Base-by-base conservation (phyloP, 53 echinoderm and acorn worm species). In the Zoroaster sp. region DNA sequence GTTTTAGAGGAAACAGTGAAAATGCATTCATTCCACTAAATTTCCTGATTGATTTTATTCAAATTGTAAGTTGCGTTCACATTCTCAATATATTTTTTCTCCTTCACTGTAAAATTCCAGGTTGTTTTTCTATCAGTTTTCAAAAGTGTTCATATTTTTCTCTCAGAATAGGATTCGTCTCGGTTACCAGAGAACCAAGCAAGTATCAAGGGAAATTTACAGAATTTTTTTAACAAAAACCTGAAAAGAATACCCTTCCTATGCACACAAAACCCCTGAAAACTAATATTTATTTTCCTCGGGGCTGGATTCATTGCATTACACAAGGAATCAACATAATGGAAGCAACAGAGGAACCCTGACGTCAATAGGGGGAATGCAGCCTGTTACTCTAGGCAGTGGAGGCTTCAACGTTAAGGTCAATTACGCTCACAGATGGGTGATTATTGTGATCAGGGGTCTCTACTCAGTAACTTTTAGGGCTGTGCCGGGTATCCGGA, bases 201-300 rank as follows among this genome's bases (percentile, higher is more conserved):
- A 21, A 43, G 66, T 80, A 80, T 54, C 65, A 35, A 40, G 80
- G 80, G 80, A 80, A 63, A 65, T 65, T 80, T 40, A 32, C 13
- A 77, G 51, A 77, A 52, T 28, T 35, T 33, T 37, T 13, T 5
- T 12, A 13, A 66, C 11, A 75, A 45, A 20, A 59, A 14, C 25
- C 15, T 38, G 66, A 80, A 63, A 65, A 80, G 55, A 78, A 54
- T 53, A 43, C 51, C 52, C 17, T 63, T 66, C 80, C 25, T 37
- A 15, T 13, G 63, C 54, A 25, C 37, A 80, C 80, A 80, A 80
- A 66, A 80, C 36, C 80, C 80, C 66, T 80, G 65, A 80, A 80
- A 80, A 80, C 80, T 52, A 80, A 80, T 80, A 80, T 80, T 80
- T 80, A 66, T 80, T 80, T 80, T 80, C 65, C 80, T 40, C 25